A percentile compares a stretch with the other conserved stretches of the same genome.
Evolutionary conservation across 2,888 invertebrate genomes (phyloP).

Genomic region (Pseudococcus longispinus): DNA sequence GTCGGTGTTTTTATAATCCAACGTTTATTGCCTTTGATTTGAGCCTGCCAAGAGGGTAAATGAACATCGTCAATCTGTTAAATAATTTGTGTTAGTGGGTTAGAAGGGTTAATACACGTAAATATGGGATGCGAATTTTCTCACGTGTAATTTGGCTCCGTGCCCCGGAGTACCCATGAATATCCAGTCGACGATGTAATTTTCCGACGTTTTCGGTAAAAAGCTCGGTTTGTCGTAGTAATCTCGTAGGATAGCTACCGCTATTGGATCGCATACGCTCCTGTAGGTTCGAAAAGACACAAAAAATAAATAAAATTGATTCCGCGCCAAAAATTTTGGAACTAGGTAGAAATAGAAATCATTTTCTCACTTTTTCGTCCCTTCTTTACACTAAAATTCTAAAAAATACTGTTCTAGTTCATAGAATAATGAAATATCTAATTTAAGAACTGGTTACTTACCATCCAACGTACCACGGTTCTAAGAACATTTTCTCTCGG

Average conservation of each 20-base stretch:
- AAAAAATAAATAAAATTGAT: neutral
- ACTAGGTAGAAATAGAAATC: neutral
- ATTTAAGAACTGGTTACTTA: too few species aligned
- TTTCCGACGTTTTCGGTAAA: conserved; percentile 83
- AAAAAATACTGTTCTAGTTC: too few species aligned
- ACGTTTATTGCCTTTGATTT: conserved; percentile 83
- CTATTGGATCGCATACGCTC: conserved; percentile 91
- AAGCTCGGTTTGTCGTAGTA: conserved; percentile 89
- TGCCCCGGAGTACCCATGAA: conserved; percentile 95
- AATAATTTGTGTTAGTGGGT: conserved; percentile 51
- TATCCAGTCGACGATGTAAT: conserved; percentile 92
- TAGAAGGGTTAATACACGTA: neutral
- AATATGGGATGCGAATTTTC: neutral
- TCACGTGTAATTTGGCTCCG: conserved; percentile 95
- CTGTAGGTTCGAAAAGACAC: conserved; percentile 63
- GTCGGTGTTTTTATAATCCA: conserved; percentile 93
- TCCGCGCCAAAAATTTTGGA: neutral
- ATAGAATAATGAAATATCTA: too few species aligned
- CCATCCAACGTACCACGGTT: conserved; percentile 79
- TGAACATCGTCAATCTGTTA: conserved; percentile 89
- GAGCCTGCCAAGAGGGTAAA: conserved; percentile 97
- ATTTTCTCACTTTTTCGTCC: neutral
- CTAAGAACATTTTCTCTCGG: conserved; percentile 67
- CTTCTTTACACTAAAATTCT: neutral
- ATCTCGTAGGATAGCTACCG: conserved; percentile 76